Conservation (phyloP, 2,113 vertebrate species). For the Dascyllus trimaculatus region DNA sequence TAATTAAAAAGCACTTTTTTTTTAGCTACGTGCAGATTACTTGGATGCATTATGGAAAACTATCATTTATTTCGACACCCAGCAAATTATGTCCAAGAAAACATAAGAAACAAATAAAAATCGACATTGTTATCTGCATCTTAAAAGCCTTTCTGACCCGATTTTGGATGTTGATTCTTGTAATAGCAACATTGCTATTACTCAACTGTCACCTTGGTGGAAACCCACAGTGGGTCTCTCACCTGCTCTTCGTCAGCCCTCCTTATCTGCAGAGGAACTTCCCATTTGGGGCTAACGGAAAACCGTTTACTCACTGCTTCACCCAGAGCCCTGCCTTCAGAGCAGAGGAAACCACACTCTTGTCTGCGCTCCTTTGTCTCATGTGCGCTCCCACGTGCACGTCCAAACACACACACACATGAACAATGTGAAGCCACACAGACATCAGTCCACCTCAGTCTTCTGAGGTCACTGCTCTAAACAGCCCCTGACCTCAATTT, state of each 20-base stretch:
- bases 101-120: neutral
- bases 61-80: neutral
- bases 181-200: conserved; percentile 65
- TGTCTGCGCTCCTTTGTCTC: conserved; percentile 58
- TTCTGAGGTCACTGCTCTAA: conserved; percentile 14
- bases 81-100: neutral
- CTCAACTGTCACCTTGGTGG: conserved; percentile 68
- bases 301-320: conserved; percentile 77
- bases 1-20: too few relatives aligned
- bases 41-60: neutral
- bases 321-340: conserved; percentile 55
- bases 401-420: conserved; percentile 7
- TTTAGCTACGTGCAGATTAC: neutral
- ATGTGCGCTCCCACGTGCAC: neutral
- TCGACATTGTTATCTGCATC: conserved; percentile 24
- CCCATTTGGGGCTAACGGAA: conserved; percentile 78
- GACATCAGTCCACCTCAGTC: neutral
- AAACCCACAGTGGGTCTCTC: conserved; percentile 63
- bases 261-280: conserved; percentile 76
- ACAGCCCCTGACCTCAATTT: conserved; percentile 31
- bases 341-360: conserved; percentile 77
- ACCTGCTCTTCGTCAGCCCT: conserved; percentile 48
- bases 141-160: conserved; percentile 45
- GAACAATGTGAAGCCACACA: neutral
- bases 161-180: conserved; percentile 52